These are phyloP conservation scores for Amblyraja radiata DNA, from an alignment of 2,797 vertebrate genomes.

Conservation along the genomic window DNA sequence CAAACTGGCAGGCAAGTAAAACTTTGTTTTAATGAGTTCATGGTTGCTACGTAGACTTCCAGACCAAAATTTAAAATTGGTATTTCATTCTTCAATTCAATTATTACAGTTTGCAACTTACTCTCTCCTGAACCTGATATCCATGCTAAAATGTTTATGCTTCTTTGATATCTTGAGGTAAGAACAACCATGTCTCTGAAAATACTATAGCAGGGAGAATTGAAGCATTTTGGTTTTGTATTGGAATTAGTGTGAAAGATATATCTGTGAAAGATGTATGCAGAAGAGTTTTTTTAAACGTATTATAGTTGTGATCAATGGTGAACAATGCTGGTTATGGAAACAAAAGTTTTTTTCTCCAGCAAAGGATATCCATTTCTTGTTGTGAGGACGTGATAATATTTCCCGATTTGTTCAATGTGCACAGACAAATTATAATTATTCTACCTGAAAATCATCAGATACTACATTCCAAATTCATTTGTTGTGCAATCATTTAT, in stretches of 20 bases:
- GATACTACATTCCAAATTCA: not conserved
- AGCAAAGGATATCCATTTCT: not conserved
- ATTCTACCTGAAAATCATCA: not conserved
- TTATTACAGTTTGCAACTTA: not conserved
- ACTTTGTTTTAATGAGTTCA: not conserved
- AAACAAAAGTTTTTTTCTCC: not conserved
- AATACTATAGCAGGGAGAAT: not conserved
- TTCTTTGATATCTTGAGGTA: not conserved
- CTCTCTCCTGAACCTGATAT: not conserved
- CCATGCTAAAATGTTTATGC: not conserved
- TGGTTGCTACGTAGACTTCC: not conserved
- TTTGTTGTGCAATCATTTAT: not conserved
- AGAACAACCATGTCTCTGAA: not conserved
- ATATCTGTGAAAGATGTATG: too few relatives aligned
- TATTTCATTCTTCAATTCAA: not conserved
- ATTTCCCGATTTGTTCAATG: not conserved
- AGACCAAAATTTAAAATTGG: not conserved
- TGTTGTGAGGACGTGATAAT: not conserved
- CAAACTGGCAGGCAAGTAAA: slow-evolving; percentile 81
- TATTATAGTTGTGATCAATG: not conserved
- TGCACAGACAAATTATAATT: not conserved
- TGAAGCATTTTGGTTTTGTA: not conserved
- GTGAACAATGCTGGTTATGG: slow-evolving; percentile 17
- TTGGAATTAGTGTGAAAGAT: not conserved
- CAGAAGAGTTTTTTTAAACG: not conserved